These are phyloP conservation scores for Chorisops tibialis DNA, from an alignment of 2,888 invertebrate genomes.

Conservation along the genomic window DNA sequence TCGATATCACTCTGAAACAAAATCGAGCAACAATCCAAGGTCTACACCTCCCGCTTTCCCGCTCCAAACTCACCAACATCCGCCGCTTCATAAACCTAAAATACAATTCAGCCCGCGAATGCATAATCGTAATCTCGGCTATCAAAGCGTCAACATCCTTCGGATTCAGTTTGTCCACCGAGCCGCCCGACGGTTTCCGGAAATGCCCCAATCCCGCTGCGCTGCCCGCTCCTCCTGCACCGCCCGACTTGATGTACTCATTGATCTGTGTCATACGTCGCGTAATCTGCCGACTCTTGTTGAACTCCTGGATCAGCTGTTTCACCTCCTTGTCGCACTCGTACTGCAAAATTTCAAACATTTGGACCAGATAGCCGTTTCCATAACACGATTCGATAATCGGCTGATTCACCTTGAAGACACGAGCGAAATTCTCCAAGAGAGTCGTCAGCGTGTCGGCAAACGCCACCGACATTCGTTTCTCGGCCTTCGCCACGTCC, in stretches of 20 bases:
- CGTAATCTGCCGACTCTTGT: conserved; percentile 62
- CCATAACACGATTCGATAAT: conserved; percentile 87
- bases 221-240: conserved; percentile 20
- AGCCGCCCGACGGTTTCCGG: conserved; percentile 46
- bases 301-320: conserved; percentile 68
- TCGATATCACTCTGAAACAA: conserved; percentile 60
- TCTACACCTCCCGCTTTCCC: conserved; percentile 30
- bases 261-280: conserved; percentile 63
- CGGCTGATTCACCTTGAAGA: conserved; percentile 84
- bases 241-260: conserved; percentile 55
- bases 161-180: conserved; percentile 65
- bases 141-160: conserved; percentile 83
- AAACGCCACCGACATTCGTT: conserved; percentile 72
- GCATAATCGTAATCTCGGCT: conserved; percentile 87
- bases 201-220: conserved; percentile 46
- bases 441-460: conserved; percentile 81
- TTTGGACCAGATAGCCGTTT: conserved; percentile 67
- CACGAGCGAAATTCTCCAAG: conserved; percentile 80
- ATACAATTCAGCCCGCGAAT: conserved; percentile 87
- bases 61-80: conserved; percentile 58
- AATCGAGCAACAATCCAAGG: conserved; percentile 7
- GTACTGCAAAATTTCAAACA: conserved; percentile 69
- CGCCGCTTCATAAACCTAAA: conserved; percentile 80
- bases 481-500: conserved; percentile 63
- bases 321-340: conserved; percentile 70